Evolutionary conservation across 2,113 vertebrate genomes (phyloP).

Genomic region (Rhegmatorhina hoffmannsi): DNA sequence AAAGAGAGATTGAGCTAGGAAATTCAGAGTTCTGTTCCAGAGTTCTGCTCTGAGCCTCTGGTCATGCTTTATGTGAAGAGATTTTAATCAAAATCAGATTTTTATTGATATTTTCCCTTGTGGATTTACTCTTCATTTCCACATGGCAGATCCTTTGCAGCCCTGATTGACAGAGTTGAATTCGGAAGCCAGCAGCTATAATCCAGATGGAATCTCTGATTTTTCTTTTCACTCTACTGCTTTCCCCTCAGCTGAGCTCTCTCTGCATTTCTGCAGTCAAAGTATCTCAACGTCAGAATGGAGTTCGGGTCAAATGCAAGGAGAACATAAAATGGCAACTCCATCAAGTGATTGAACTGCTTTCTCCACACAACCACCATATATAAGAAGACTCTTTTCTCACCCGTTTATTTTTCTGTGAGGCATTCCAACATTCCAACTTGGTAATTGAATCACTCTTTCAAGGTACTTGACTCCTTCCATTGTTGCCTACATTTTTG

Average conservation of each 20-base stretch:
- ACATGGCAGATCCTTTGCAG: background rate
- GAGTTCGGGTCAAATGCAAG: background rate
- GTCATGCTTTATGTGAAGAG: background rate
- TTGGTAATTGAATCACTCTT: background rate
- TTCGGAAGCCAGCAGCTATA: background rate
- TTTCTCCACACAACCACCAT: background rate
- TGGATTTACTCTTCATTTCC: background rate
- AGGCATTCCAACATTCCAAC: background rate
- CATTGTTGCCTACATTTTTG: background rate
- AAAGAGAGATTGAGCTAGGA: background rate
- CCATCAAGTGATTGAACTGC: background rate
- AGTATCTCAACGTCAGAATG: background rate
- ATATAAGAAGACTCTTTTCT: background rate
- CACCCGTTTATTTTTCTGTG: background rate
- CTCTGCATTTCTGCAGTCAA: background rate
- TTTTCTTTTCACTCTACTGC: background rate
- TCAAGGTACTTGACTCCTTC: background rate
- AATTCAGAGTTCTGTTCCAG: background rate
- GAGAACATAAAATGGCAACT: background rate
- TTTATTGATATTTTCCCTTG: background rate
- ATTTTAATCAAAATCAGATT: conserved; percentile 21
- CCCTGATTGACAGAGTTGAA: background rate
- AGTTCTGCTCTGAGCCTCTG: background rate
- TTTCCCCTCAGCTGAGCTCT: background rate
- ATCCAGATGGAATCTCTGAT: background rate